These are phyloP conservation scores for Protaetia brevitarsis DNA, from an alignment of 1,140 invertebrate genomes.

Conservation along the genomic window DNA sequence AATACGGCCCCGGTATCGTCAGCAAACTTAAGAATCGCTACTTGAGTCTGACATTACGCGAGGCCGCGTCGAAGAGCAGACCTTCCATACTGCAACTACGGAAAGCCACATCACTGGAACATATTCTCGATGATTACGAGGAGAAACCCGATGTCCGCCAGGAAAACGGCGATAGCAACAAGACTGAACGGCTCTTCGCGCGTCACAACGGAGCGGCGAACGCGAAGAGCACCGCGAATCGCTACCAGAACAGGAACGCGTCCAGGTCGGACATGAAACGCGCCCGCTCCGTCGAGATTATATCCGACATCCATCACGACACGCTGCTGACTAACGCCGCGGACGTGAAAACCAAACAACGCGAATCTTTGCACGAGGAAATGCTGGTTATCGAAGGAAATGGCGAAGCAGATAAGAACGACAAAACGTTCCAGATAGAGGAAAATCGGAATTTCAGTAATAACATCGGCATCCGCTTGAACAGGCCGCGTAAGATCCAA, in stretches of 20 bases:
- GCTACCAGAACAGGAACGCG: constrained; percentile 46
- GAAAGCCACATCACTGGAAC: constrained; percentile 79
- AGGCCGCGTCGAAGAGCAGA: constrained; percentile 57
- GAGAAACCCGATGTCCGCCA: constrained; percentile 33
- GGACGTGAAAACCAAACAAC: constrained; percentile 31
- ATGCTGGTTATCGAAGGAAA: constrained; percentile 35
- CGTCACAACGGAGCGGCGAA: constrained; percentile 40
- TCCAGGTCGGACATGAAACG: constrained; percentile 68
- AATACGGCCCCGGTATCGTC: constrained; percentile 90
- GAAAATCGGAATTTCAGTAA: constrained; percentile 44
- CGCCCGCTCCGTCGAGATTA: constrained; percentile 79
- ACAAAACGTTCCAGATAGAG: constrained; percentile 39
- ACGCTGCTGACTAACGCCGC: not conserved
- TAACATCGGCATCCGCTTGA: constrained; percentile 41
- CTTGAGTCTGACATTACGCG: constrained; percentile 73
- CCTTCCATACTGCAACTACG: constrained; percentile 64
- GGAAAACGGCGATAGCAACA: constrained; percentile 44
- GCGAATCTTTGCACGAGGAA: constrained; percentile 44
- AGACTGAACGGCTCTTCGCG: constrained; percentile 40
- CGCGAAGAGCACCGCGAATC: too few species aligned
- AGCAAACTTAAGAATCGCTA: constrained; percentile 81
- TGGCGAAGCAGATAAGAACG: constrained; percentile 31
- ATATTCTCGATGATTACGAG: constrained; percentile 70
- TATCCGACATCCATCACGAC: constrained; percentile 42
- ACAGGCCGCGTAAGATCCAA: constrained; percentile 62